Evolutionary conservation across 2,113 vertebrate genomes (phyloP), one percentile per base, ranked within the genome.

Genomic region (Paradoxurus hermaphroditus): DNA sequence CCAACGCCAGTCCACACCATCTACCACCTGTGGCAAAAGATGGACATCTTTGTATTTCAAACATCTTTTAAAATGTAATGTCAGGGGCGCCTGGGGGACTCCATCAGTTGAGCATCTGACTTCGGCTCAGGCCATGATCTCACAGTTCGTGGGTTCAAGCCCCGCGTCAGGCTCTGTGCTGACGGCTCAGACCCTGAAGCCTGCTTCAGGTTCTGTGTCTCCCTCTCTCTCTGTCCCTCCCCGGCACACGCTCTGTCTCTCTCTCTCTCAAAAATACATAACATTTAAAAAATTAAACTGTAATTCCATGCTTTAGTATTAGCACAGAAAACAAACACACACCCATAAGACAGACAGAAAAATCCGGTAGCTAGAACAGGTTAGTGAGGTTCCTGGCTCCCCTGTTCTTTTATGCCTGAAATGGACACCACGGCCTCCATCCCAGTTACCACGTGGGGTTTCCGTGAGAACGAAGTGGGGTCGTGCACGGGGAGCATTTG

Each of bases 401-500:
- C 63, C 18, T 46, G 31, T 65, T 44, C 73, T 81, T 53, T 39
- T 39, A 4, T 49, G 56, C 82, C 36, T 67, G 36, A 91, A 81
- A 31, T 1, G 8, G 34, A 51, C 12, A 11, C 41, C 18, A 5
- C 0, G 13, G 23, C 3, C 19, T 8, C 65, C 73, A 34, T 14
- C 18, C 25, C 1, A 41, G 34, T 23, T 16, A 29, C 49, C 4
- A 7, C 0, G 11, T 10, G 16, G 53, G 62, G 41, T 25, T 63
- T 85, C 91, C 21, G 67, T 81, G 75, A 27, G 56, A 41, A 36
- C 0, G 1, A 49, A 25, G 16, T 16, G 16, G n/a, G 44, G 65
- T 18, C 3, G 12, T 0, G 5, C 15, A 25, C 0, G 1, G n/a
- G 13, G 7, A 10, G n/a, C 75, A 31, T 14, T 16, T 3, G n/a